Evolutionary conservation across 2,888 invertebrate species (phyloP).

Genomic region (Aleiodes alternator): DNA sequence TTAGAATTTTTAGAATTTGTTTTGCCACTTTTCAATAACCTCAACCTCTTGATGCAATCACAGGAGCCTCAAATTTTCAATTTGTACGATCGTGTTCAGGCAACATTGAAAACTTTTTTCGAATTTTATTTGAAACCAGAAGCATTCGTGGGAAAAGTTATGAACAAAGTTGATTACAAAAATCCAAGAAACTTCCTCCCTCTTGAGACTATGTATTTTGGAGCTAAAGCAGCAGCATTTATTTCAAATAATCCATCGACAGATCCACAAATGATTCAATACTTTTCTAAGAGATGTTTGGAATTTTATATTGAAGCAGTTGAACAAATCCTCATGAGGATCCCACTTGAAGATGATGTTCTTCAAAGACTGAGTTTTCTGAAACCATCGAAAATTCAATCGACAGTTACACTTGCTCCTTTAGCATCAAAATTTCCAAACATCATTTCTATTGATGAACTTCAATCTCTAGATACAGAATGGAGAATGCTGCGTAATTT

Average conservation of each 20-base stretch:
- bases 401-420: not conserved
- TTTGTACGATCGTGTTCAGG: not conserved
- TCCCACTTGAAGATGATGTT: not conserved
- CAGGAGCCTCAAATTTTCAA: constrained; percentile 19
- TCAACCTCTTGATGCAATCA: constrained; percentile 29
- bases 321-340: not conserved
- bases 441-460: not conserved
- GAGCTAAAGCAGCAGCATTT: not conserved
- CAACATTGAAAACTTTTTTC: not conserved
- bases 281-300: constrained; percentile 33
- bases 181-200: constrained; percentile 6
- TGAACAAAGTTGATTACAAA: constrained; percentile 3
- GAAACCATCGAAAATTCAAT: not conserved
- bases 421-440: not conserved
- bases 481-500: not conserved
- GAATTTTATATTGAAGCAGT: constrained; percentile 25
- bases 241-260: not conserved
- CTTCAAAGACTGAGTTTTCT: not conserved
- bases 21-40: constrained; percentile 18
- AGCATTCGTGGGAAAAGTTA: not conserved
- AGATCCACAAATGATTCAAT: not conserved
- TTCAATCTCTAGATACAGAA: not conserved
- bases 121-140: constrained; percentile 22
- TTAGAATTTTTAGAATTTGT: constrained; percentile 35
- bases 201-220: not conserved